Conservation (phyloP, 2,113 vertebrate species). For the Ailurus styani region DNA sequence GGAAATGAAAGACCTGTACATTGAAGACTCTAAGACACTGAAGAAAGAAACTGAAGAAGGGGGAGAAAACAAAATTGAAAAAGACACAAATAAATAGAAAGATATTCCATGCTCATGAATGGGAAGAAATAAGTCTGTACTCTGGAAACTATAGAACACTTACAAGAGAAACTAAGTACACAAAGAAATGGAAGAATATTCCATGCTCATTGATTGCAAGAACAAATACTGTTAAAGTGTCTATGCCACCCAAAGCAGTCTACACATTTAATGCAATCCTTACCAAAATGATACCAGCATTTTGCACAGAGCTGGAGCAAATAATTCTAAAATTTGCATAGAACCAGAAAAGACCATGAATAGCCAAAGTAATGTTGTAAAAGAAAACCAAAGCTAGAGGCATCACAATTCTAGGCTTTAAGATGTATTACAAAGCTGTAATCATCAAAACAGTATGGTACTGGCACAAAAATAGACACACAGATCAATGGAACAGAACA, state of each 20-base stretch:
- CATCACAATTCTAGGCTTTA: not conserved
- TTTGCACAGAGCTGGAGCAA: not conserved
- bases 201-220: not conserved
- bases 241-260: not conserved
- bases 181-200: not conserved
- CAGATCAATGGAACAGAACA: too few relatives aligned
- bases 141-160: not conserved
- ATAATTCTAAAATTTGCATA: not conserved
- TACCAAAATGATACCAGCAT: not conserved
- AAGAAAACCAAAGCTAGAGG: not conserved
- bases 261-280: not conserved
- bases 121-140: not conserved
- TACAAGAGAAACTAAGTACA: not conserved
- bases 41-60: not conserved
- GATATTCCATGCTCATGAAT: not conserved
- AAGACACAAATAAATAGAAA: not conserved
- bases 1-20: not conserved
- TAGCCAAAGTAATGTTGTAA: not conserved
- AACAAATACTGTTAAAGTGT: not conserved
- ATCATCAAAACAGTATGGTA: not conserved
- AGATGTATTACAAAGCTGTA: not conserved
- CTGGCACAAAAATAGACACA: not conserved
- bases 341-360: not conserved
- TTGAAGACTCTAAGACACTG: not conserved
- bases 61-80: not conserved